Conservation (phyloP, 2,888 invertebrate species). For the Leucophenga maculata region DNA sequence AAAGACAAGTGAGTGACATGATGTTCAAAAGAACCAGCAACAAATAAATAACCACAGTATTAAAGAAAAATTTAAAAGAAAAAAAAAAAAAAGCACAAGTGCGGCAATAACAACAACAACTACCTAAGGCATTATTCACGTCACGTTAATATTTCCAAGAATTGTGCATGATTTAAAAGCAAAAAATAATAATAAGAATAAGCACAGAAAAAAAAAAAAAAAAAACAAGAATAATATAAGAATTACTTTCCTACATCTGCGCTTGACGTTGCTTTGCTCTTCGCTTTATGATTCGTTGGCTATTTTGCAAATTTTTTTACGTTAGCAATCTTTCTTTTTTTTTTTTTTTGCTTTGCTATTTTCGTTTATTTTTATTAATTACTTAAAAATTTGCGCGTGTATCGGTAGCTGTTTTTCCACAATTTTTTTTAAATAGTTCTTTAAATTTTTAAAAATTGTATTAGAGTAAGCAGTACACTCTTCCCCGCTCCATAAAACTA, state of each 20-base stretch:
- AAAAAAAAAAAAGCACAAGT: neutral
- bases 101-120: neutral
- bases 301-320: neutral
- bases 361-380: constrained; percentile 12
- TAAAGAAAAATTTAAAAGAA: no score
- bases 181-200: no score
- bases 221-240: neutral
- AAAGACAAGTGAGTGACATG: neutral
- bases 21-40: neutral
- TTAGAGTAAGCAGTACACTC: no score
- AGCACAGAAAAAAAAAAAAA: constrained; percentile 3
- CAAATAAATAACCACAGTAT: constrained; percentile 12
- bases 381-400: constrained; percentile 16
- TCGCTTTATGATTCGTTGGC: neutral
- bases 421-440: no score
- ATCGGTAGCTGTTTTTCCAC: no score
- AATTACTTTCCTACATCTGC: neutral
- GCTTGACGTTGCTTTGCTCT: neutral
- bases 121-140: neutral
- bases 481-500: no score
- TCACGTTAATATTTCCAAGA: constrained; percentile 14
- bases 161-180: constrained; percentile 17
- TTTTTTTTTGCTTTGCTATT: constrained; percentile 1
- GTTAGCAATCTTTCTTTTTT: neutral
- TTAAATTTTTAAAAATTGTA: no score